These are phyloP conservation scores for Castor canadensis DNA, from an alignment of 2,113 vertebrate species.

Conservation along the genomic window DNA sequence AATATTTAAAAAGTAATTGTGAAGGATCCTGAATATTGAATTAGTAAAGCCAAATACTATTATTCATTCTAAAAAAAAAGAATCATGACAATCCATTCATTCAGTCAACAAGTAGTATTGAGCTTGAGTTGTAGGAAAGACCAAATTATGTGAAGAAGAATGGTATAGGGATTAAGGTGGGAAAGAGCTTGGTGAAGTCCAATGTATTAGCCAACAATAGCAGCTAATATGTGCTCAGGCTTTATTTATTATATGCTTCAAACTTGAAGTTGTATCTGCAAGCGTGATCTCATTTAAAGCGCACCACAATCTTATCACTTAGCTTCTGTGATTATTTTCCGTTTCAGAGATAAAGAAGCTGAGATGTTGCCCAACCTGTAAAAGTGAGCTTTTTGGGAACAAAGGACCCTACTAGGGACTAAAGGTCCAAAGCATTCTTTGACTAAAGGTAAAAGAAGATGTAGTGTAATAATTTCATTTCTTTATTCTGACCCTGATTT, in stretches of 20 bases:
- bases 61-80: background rate
- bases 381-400: too few species aligned
- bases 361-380: background rate
- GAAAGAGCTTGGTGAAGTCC: background rate
- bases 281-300: background rate
- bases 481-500: background rate
- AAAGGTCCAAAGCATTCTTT: too few species aligned
- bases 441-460: too few species aligned
- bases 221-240: background rate
- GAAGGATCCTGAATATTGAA: background rate
- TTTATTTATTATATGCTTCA: background rate
- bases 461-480: background rate
- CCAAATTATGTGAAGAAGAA: background rate
- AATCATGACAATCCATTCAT: background rate
- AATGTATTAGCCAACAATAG: background rate
- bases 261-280: background rate
- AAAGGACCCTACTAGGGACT: background rate
- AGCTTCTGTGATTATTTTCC: background rate
- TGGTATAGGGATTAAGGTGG: rapidly evolving
- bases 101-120: background rate
- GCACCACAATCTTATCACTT: background rate
- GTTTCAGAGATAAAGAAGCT: background rate
- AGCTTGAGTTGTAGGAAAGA: background rate
- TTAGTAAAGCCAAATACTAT: conserved; percentile 2
- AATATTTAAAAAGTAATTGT: conserved; percentile 18